Conservation (phyloP, 92 coral and sea anemone species). For the Phenganax stokvisi region DNA sequence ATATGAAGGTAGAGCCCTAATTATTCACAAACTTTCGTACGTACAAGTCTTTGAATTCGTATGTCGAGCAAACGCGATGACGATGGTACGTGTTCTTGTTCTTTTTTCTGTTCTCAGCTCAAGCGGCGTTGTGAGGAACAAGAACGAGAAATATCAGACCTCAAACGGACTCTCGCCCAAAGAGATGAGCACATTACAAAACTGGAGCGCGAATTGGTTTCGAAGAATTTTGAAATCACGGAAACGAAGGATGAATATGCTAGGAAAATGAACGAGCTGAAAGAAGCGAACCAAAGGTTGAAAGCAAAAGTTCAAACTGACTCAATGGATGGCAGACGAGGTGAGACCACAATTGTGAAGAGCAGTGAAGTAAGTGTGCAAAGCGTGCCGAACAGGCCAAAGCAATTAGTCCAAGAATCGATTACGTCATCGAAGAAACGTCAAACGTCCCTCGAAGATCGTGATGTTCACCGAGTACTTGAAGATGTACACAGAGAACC, state of each 20-base stretch:
- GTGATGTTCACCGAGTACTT: slow-evolving; percentile 8
- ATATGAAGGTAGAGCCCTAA: slow-evolving; percentile 6
- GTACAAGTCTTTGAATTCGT: not conserved
- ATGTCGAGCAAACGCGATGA: not conserved
- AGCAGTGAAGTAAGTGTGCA: slow-evolving; percentile 15
- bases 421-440: slow-evolving; percentile 14
- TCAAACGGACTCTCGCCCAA: slow-evolving; percentile 15
- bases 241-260: slow-evolving; percentile 21
- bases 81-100: not conserved
- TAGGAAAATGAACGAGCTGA: slow-evolving; percentile 30
- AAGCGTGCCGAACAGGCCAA: slow-evolving; percentile 31
- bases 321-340: slow-evolving; percentile 23
- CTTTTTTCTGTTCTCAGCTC: slow-evolving; percentile 2
- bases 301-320: not conserved
- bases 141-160: slow-evolving; percentile 17
- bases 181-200: slow-evolving; percentile 22
- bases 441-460: slow-evolving; percentile 12
- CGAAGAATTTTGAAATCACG: slow-evolving; percentile 29
- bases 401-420: slow-evolving; percentile 22
- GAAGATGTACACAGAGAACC: slow-evolving; percentile 21
- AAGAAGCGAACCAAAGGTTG: slow-evolving; percentile 34
- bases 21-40: not conserved
- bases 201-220: slow-evolving; percentile 23
- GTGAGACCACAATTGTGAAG: slow-evolving; percentile 11
- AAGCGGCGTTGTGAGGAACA: slow-evolving; percentile 14